phyloP scores from a whole-genome alignment of 2,888 invertebrate genomes.

The Halictus ligatus region DNA sequence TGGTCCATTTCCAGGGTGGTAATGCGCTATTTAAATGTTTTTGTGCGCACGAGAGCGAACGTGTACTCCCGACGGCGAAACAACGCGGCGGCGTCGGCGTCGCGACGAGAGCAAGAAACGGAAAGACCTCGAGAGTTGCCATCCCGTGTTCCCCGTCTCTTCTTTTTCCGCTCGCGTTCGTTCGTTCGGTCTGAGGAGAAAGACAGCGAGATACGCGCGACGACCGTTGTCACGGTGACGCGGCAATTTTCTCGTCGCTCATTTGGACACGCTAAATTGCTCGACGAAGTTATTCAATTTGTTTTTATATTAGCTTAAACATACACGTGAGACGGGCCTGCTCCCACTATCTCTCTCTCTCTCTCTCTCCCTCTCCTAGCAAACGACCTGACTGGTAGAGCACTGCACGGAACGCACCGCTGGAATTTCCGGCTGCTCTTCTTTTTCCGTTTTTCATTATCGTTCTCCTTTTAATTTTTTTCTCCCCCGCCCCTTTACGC shows the following conservation, averaged over 20 bases:
- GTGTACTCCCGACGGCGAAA: conserved; percentile 47
- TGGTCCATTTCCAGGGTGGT: conserved; percentile 64
- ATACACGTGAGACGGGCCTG: background rate
- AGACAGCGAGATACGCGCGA: background rate
- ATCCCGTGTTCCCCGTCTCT: conserved; percentile 19
- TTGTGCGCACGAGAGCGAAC: conserved; percentile 46
- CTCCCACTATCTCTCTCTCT: background rate
- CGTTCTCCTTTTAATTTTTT: background rate
- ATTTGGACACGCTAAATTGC: conserved; percentile 34
- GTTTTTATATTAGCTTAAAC: conserved; percentile 48
- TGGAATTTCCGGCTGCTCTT: conserved; percentile 15
- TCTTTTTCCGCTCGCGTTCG: conserved; percentile 9
- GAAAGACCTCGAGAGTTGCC: conserved; percentile 14
- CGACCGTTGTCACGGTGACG: conserved; percentile 21
- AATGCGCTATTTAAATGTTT: conserved; percentile 75
- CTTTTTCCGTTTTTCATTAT: background rate
- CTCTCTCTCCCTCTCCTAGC: background rate
- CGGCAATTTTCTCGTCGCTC: conserved; percentile 56
- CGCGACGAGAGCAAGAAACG: conserved; percentile 47
- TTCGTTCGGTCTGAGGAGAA: background rate
- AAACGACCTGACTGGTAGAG: background rate
- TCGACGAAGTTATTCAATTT: conserved; percentile 47
- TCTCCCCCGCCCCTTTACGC: background rate
- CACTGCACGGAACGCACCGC: background rate
- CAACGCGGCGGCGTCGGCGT: conserved; percentile 18